Base-by-base conservation (phyloP, 2,797 vertebrate genomes). In the Triplophysa yarkandensis region DNA sequence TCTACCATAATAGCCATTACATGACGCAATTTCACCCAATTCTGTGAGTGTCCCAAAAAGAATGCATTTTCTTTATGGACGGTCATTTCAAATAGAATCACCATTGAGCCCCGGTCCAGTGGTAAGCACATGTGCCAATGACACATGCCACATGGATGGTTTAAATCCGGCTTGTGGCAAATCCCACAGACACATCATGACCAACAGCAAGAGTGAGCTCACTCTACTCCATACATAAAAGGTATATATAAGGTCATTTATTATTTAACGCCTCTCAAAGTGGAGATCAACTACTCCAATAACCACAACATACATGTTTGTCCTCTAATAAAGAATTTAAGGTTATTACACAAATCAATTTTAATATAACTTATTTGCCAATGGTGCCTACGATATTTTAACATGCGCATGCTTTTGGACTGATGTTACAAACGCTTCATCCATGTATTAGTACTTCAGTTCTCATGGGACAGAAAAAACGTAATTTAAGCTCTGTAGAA, bases 241-340 rank as follows among this genome's bases (percentile, higher is more conserved):
- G 64, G 30, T 76, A 63, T 78, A 74, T 74, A 70, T 73, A 80
- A 76, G 68, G 66, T 73, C 68, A 84, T 82, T 75, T 75, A 83
- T 84, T 77, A 83, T 83, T 84, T 65, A 78, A 68, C 43, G 63
- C 58, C 27, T 66, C 65, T 64, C 28, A 66, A 65, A 68, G 75
- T 68, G 55, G 57, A 79, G 75, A 80, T 67, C n/a, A 63, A 70
- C 54, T 68, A 32, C 7, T 70, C 43, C 36, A 50, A 64, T 54
- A 68, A 74, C 65, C 60, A 75, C 68, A 82, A 77, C 75, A 77
- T 71, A 34, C 48, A 64, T 71, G 55, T 58, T 64, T 71, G 57
- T 44, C 60, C 13, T 5, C 25, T 28, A 6, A 28, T 55, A 55
- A 52, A 25, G 13, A 28, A 14, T 16, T 55, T 55, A 32, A 66